Evolutionary conservation across 1,140 invertebrate species (phyloP).

Genomic region (Thaumatotibia leucotreta): DNA sequence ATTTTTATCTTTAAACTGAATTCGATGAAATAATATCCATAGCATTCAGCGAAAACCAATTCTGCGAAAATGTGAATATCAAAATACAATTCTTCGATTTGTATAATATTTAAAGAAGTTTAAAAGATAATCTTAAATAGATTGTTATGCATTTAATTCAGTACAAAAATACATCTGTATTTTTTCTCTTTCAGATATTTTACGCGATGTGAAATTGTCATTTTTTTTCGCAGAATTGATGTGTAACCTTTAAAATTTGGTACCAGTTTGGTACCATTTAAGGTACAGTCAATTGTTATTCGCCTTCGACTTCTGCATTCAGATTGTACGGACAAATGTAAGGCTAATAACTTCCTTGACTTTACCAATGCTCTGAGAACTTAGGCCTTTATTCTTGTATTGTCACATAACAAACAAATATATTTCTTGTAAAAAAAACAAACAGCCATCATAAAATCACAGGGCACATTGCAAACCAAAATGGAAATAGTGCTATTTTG

Average conservation of each 20-base stretch:
- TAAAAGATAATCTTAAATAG: no score
- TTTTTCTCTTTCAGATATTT: not conserved
- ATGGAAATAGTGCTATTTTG: not conserved
- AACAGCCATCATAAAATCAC: conserved; percentile 7
- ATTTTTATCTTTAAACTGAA: no score
- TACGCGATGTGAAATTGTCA: not conserved
- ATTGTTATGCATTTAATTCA: no score
- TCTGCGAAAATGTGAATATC: not conserved
- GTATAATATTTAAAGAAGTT: no score
- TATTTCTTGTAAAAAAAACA: not conserved
- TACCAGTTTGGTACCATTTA: not conserved
- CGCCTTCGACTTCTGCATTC: no score
- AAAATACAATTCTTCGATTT: no score
- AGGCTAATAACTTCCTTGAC: not conserved
- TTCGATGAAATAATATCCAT: not conserved
- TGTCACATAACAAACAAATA: not conserved
- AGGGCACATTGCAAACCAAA: not conserved
- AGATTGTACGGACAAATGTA: no score
- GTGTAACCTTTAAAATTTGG: not conserved
- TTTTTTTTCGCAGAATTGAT: not conserved
- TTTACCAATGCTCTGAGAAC: not conserved
- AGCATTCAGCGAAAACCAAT: not conserved
- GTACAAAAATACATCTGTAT: no score
- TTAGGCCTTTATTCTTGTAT: conserved; percentile 11
- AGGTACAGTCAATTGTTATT: no score